Evolutionary conservation across 2,797 vertebrate genomes (phyloP), one percentile per base, ranked within the genome.

Genomic region (Spea hammondii): DNA sequence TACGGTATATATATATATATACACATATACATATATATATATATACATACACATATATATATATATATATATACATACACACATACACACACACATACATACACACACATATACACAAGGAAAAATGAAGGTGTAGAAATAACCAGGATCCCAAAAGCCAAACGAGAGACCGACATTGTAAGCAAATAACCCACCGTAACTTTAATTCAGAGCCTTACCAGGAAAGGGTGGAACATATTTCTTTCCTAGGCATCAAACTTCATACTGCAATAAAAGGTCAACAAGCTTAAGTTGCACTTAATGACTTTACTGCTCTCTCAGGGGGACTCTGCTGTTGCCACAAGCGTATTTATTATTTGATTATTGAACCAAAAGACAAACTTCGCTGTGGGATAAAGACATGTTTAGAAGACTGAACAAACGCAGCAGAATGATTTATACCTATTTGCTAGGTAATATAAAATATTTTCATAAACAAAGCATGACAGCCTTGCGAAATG

Each of bases 221-320:
- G 54, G 70, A 72, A 68, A 79, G 78, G 65, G 70, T 46, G 55
- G 65, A 78, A 79, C 65, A 68, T 73, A 74, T 79, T 73, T 69
- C 60, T 79, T 79, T 73, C 77, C 51, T 68, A 70, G 65, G 78
- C 55, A 74, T 79, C 71, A 79, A 68, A 68, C 71, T 51, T 68
- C n/a, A 32, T 68, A 59, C 64, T 13, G 48, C 67, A 67, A 69
- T 45, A 79, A 76, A 78, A 79, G 70, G 78, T 79, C 72, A 79
- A 6, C 65, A 45, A 62, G 78, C 78, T 80, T 80, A 75, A 75
- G 66, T 70, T 80, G 72, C 78, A 80, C 59, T 75, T 74, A 70
- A 80, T 80, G 72, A 69, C 74, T 80, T 74, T 73, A 65, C 72
- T 70, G 57, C 50, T 9, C 68, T 70, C 78, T 64, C 72, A 8